Percentiles rank a stretch among this genome's conserved stretches.
These are phyloP conservation scores for Poecilia gillii DNA, from an alignment of 2,797 vertebrate genomes.

Conservation along the genomic window DNA sequence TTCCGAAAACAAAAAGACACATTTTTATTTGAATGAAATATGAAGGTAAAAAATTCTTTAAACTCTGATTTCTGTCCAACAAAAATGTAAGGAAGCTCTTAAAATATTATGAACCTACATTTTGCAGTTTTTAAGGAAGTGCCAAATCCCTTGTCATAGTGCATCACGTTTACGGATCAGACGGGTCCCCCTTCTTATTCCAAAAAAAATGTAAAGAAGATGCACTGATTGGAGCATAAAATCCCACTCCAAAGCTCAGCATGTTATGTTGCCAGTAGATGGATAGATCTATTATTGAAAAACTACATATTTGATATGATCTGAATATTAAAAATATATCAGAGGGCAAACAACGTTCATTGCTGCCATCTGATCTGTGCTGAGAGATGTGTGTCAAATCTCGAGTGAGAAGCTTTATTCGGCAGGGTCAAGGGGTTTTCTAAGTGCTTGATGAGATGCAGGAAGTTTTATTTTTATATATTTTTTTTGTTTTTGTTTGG, in stretches of 20 bases:
- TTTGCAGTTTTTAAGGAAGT: conserved; percentile 32
- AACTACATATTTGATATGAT: conserved; percentile 77
- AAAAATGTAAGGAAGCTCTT: conserved; percentile 24
- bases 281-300: conserved; percentile 79
- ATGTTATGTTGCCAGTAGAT: conserved; percentile 73
- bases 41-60: neutral
- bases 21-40: neutral
- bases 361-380: conserved; percentile 74
- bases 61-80: conserved; percentile 15
- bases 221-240: conserved; percentile 55
- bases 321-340: conserved; percentile 82
- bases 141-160: conserved; percentile 43
- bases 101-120: conserved; percentile 30
- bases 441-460: conserved; percentile 71
- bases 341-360: conserved; percentile 76
- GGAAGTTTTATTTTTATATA: conserved; percentile 47
- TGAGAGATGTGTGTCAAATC: conserved; percentile 79
- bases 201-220: conserved; percentile 37
- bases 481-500: conserved; percentile 40
- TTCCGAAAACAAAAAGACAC: neutral
- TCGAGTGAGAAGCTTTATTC: conserved; percentile 76
- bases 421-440: conserved; percentile 75
- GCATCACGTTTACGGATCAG: conserved; percentile 47
- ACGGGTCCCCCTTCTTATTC: conserved; percentile 37
- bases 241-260: conserved; percentile 68